phyloP scores from a whole-genome alignment of 2,888 invertebrate genomes.

The Hydropsyche betteni region DNA sequence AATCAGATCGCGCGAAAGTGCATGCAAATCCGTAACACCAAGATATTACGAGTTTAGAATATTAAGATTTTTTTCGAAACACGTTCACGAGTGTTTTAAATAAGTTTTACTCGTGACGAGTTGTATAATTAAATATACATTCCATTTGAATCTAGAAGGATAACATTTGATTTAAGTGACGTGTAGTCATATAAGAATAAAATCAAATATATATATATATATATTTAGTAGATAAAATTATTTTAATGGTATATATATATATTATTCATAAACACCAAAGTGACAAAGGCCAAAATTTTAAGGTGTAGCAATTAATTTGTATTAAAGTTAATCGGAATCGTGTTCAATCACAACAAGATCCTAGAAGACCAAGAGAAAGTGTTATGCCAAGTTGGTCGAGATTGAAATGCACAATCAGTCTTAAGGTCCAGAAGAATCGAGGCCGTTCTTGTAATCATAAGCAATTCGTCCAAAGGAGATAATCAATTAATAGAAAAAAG shows the following conservation, averaged over 20 bases:
- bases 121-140: neutral
- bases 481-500: slow-evolving; percentile 39
- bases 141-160: neutral
- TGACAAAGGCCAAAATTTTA: slow-evolving; percentile 37
- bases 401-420: slow-evolving; percentile 25
- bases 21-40: slow-evolving; percentile 32
- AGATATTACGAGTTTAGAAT: neutral
- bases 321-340: neutral
- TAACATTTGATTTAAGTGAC: slow-evolving; percentile 8
- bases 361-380: slow-evolving; percentile 1
- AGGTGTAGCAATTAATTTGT: slow-evolving; percentile 31
- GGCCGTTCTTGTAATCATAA: slow-evolving; percentile 15
- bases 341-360: slow-evolving; percentile 1
- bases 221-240: slow-evolving; percentile 15
- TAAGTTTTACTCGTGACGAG: neutral
- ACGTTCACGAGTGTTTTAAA: slow-evolving; percentile 1
- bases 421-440: neutral
- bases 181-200: neutral
- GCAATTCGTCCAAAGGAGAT: slow-evolving; percentile 43
- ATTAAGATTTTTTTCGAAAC: neutral
- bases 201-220: too few species aligned
- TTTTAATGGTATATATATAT: slow-evolving; percentile 26
- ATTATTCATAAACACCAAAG: slow-evolving; percentile 39
- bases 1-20: slow-evolving; percentile 25
- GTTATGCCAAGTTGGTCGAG: slow-evolving; percentile 1